These are phyloP conservation scores for Cheilosia soror DNA, from an alignment of 2,888 invertebrate species.

Conservation along the genomic window DNA sequence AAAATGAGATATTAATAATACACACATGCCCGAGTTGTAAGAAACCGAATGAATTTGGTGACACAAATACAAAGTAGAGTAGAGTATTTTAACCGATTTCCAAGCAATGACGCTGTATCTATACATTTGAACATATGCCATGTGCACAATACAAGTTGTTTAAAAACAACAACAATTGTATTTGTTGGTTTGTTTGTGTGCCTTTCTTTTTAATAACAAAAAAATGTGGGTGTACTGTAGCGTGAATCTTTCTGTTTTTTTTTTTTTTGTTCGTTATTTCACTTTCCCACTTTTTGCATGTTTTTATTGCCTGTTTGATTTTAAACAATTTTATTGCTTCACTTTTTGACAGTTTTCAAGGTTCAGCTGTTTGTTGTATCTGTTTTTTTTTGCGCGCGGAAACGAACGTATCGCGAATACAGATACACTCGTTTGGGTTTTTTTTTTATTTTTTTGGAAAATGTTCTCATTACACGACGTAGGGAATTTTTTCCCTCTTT, in stretches of 20 bases:
- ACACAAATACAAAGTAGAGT: conserved; percentile 27
- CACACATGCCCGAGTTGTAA: conserved; percentile 6
- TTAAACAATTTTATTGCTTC: conserved; percentile 76
- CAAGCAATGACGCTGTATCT: conserved; percentile 23
- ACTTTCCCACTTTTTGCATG: conserved; percentile 64
- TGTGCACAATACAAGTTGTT: conserved; percentile 50
- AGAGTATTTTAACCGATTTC: conserved; percentile 9
- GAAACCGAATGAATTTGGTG: conserved; percentile 28
- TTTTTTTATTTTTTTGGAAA: conserved; percentile 15
- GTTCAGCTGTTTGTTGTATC: conserved; percentile 73
- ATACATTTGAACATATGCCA: conserved; percentile 41
- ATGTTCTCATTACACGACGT: conserved; percentile 30
- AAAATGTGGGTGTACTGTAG: conserved; percentile 76
- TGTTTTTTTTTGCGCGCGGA: conserved; percentile 25
- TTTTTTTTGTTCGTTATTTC: conserved; percentile 36
- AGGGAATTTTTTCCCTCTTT: conserved; percentile 20
- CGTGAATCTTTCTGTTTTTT: conserved; percentile 71
- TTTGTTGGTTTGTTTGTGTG: conserved; percentile 29
- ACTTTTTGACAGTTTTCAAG: conserved; percentile 76
- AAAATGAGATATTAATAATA: conserved; percentile 55
- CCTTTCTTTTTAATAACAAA: conserved; percentile 55
- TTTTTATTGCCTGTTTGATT: conserved; percentile 75
- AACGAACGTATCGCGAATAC: conserved; percentile 21
- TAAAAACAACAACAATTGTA: conserved; percentile 8
- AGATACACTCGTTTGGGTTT: conserved; percentile 48